A percentile compares a stretch with the other conserved stretches of the same genome.
phyloP scores from a whole-genome alignment of 2,888 invertebrate genomes.

The Diaprepes abbreviatus region DNA sequence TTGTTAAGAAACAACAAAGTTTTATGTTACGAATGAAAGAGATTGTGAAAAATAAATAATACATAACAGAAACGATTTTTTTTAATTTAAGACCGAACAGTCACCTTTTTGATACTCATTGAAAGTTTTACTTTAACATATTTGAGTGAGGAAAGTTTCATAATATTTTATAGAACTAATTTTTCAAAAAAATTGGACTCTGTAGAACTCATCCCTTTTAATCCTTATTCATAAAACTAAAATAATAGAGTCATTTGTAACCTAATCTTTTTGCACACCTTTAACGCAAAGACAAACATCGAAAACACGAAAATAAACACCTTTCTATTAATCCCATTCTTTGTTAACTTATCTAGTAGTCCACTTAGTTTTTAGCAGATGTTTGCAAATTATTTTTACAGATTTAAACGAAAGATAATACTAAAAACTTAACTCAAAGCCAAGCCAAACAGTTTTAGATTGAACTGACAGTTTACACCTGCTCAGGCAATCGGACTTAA shows the following conservation, averaged over 20 bases:
- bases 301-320: constrained; percentile 23
- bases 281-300: constrained; percentile 23
- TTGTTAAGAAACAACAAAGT: constrained; percentile 26
- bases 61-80: too few species aligned
- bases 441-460: constrained; percentile 18
- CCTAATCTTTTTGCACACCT: constrained; percentile 1
- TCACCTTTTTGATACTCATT: too few species aligned
- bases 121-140: too few species aligned
- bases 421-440: constrained; percentile 10
- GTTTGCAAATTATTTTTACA: constrained; percentile 31
- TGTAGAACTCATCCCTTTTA: too few species aligned
- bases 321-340: neutral
- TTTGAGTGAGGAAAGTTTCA: too few species aligned
- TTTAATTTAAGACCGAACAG: too few species aligned
- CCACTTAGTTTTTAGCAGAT: constrained; percentile 33
- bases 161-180: too few species aligned
- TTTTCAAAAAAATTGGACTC: too few species aligned
- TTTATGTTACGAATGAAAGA: neutral
- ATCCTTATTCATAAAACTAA: too few species aligned
- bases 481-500: constrained; percentile 3
- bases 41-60: neutral
- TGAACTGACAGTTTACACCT: constrained; percentile 12
- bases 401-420: constrained; percentile 18
- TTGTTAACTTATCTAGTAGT: constrained; percentile 7
- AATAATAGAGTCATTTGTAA: constrained; percentile 21